Base-by-base conservation (phyloP, 30 jellyfish, hydroid and myxozoan species). In the Hydractinia symbiolongicarpus region DNA sequence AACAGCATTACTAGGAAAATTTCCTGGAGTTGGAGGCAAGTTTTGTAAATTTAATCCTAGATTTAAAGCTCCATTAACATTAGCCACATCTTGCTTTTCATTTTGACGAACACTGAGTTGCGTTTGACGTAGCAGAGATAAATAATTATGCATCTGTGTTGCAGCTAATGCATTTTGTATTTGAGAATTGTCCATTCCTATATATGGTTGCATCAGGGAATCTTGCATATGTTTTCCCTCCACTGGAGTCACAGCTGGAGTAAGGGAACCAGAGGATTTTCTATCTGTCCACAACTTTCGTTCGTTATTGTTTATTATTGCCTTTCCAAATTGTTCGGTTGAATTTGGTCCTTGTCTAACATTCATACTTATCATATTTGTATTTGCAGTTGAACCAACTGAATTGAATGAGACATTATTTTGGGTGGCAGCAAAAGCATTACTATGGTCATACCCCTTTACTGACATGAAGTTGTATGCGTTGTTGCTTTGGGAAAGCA, bases 111-210 rank as follows among this genome's bases (percentile, higher is more conserved):
- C 44, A 30, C 44, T 30, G 44, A 30, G 44, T 30, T 30, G 44
- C 44, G 44, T 30, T 30, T 30, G 44, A 30, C 44, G 44, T 30
- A 30, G 44, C 13, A 77, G 56, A 54, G 66, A 77, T 11, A 64
- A 77, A 55, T 44, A 62, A 40, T 77, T 44, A n/a, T 62, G 56
- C 85, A 77, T 77, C 60, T 77, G 85, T 54, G 85, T 76, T 16
- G 85, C 85, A 77, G 73, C 85, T 54, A 77, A 77, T 60, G 85
- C 85, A 53, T 0, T 0, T 9, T 76, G 84, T 61, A 72, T 72
- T 76, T 53, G 49, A 11, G 74, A 6, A 64, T 64, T 64, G 40
- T 64, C 74, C 52, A 64, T 44, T 7, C 40, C 74, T 0, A 64
- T 13, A 6, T n/a, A 64, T 64, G 74, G 74, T 6, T 51, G 74